Evolutionary conservation across 2,797 vertebrate species (phyloP), one percentile per base, ranked within the genome.

Genomic region (Anomalospiza imberbis): DNA sequence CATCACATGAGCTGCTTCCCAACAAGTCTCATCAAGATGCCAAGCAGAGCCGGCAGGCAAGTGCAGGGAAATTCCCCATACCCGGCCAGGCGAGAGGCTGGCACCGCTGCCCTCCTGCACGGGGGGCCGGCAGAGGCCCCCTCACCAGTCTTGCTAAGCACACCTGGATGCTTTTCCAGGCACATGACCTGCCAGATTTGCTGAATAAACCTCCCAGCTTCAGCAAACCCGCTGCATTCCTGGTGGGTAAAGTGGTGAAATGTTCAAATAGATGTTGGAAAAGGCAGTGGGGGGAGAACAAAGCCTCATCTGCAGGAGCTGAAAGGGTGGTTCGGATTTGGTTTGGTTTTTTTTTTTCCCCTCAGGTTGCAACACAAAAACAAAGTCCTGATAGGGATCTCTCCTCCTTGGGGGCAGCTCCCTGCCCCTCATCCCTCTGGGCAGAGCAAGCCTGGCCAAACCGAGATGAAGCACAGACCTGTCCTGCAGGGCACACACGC

Each of bases 301-400:
- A 89, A 93, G 54, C n/a, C 55, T 75, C 50, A 20, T 53, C 65
- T 70, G 63, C 78, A 70, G 78, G 57, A 91, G 74, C 74, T 8
- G 6, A 89, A 96, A 85, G 29, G 36, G 63, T 13, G 66, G 63
- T 55, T 93, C n/a, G n/a, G 61, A 68, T 83, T 89, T 84, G n/a
- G 8, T 48, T 0, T 17, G 9, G 1, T 0, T 4, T 15, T 70
- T 68, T 78, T 50, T 65, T 31, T 4, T 2, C 28, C 74, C 89
- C 78, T 92, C 95, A 9, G 61, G 91, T 92, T 92, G 94, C 93
- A 93, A 95, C 82, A 93, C 82, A 83, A 81, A 92, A 93, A 9
- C 81, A 87, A 92, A 91, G 72, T 32, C 38, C 38, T 61, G 96
- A 95, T 91, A 93, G 68, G 57, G 53, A 96, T 95, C 75, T 19